These are phyloP conservation scores for Bolinopsis microptera DNA, from an alignment of 37 sponge, comb jelly and placozoan genomes.

Conservation along the genomic window DNA sequence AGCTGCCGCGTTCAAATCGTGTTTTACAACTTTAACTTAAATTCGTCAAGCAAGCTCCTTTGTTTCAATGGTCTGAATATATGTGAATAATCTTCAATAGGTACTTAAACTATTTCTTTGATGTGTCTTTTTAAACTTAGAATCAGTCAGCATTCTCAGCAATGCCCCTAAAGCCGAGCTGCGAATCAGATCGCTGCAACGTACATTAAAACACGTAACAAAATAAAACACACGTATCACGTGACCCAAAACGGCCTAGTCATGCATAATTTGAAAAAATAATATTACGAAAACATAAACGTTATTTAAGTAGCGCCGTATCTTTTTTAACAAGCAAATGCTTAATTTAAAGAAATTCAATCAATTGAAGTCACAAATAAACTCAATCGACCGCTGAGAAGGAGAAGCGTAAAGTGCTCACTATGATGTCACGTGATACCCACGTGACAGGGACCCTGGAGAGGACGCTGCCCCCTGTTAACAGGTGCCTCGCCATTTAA, in stretches of 20 bases:
- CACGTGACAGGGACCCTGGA: background rate
- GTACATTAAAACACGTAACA: background rate
- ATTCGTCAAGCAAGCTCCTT: background rate
- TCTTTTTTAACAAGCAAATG: background rate
- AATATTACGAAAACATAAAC: constrained; percentile 12
- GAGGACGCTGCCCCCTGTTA: background rate
- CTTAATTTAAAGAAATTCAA: background rate
- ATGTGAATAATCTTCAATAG: constrained; percentile 20
- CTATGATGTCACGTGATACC: background rate
- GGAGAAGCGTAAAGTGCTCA: background rate
- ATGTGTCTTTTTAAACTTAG: constrained; percentile 28
- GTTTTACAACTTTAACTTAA: background rate
- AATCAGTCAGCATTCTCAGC: background rate
- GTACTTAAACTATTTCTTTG: constrained; percentile 15
- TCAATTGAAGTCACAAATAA: background rate
- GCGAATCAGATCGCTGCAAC: background rate
- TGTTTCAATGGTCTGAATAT: background rate
- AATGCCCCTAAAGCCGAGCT: background rate
- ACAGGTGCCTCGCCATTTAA: background rate
- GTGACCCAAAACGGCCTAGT: background rate
- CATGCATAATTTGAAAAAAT: background rate
- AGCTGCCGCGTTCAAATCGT: background rate
- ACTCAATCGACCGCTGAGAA: background rate
- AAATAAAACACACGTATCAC: background rate
- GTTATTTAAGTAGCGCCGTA: constrained; percentile 33